Conservation (phyloP, 2,888 invertebrate species). For the Athripsodes cinereus region DNA sequence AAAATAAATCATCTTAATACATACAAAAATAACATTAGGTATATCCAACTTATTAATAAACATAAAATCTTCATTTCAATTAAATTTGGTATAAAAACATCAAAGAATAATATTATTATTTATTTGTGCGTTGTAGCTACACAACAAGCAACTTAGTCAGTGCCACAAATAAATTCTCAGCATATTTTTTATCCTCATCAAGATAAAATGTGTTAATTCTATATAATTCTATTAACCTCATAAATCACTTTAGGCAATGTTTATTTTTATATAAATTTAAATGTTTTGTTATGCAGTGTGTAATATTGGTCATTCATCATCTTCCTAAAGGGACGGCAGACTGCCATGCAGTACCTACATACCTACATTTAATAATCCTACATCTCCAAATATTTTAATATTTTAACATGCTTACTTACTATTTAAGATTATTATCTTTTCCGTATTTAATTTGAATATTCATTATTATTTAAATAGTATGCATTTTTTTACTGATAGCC, state of each 20-base stretch:
- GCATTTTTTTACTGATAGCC: neutral
- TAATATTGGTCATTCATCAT: neutral
- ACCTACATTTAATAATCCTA: neutral
- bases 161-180: no score
- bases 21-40: no score
- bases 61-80: neutral
- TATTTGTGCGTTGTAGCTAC: neutral
- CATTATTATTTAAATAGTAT: neutral
- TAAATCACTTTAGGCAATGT: neutral
- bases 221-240: neutral
- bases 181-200: neutral
- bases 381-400: neutral
- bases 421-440: neutral
- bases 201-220: slow-evolving; percentile 2
- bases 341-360: no score
- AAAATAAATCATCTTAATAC: no score
- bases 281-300: neutral
- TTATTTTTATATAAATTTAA: neutral
- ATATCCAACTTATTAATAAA: neutral
- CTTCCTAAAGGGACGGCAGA: no score
- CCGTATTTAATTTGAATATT: neutral
- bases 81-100: neutral
- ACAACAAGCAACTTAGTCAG: neutral
- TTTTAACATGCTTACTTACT: slow-evolving; percentile 1
- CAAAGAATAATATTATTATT: neutral